Conservation (phyloP, 2,888 invertebrate species). For the Perizoma flavofasciatum region DNA sequence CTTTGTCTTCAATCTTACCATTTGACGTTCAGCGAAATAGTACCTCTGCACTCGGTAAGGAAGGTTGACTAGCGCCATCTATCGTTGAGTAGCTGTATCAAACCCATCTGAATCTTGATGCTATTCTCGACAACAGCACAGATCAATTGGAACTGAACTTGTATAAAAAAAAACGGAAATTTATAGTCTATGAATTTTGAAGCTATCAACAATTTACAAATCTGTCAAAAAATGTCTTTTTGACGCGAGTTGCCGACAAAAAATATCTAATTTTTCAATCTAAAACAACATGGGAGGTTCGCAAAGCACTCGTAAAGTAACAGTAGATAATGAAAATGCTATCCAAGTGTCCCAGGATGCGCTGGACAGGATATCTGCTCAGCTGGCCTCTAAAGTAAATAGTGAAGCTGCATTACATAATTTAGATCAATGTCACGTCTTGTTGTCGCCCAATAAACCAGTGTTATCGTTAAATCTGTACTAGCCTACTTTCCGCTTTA, state of each 20-base stretch:
- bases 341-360: slow-evolving; percentile 80
- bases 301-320: slow-evolving; percentile 81
- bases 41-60: no score
- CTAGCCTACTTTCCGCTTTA: slow-evolving; percentile 3
- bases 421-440: slow-evolving; percentile 76
- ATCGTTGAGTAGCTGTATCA: slow-evolving; percentile 31
- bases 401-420: slow-evolving; percentile 76
- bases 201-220: slow-evolving; percentile 18
- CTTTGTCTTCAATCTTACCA: no score
- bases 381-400: slow-evolving; percentile 73
- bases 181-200: slow-evolving; percentile 13
- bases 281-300: slow-evolving; percentile 81
- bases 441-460: slow-evolving; percentile 34
- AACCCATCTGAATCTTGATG: not conserved
- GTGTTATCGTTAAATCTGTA: slow-evolving; percentile 17
- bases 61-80: slow-evolving; percentile 37
- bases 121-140: slow-evolving; percentile 5
- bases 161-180: not conserved
- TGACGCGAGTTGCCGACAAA: slow-evolving; percentile 73
- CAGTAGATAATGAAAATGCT: slow-evolving; percentile 78
- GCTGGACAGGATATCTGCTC: slow-evolving; percentile 75
- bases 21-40: no score
- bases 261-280: slow-evolving; percentile 49
- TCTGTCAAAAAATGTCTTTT: slow-evolving; percentile 70
- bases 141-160: not conserved